phyloP scores from a whole-genome alignment of 2,888 invertebrate genomes.

The Rhagium mordax region DNA sequence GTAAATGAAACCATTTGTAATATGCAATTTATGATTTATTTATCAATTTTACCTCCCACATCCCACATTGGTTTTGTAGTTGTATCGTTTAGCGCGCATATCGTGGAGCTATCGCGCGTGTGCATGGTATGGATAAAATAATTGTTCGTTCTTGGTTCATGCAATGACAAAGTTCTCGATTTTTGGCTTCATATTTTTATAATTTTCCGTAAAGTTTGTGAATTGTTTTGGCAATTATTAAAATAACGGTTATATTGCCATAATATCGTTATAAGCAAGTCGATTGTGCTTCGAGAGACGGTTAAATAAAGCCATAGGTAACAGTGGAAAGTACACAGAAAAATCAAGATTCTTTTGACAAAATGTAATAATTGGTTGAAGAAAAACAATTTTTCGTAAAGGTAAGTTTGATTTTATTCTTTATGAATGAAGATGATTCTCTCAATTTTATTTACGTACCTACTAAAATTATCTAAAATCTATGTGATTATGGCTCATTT shows the following conservation, averaged over 20 bases:
- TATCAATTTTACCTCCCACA: constrained; percentile 2
- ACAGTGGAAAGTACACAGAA: constrained; percentile 43
- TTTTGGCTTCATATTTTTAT: constrained; percentile 42
- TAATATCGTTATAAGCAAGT: constrained; percentile 14
- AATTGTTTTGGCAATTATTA: constrained; percentile 20
- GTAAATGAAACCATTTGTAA: not conserved
- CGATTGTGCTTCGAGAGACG: constrained; percentile 21
- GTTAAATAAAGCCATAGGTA: constrained; percentile 36
- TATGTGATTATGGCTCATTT: constrained; percentile 39
- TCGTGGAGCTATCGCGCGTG: constrained; percentile 38
- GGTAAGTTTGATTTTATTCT: constrained; percentile 36
- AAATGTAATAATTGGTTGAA: constrained; percentile 46
- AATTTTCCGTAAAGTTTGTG: constrained; percentile 31
- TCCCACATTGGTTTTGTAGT: not conserved
- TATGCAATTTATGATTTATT: not conserved
- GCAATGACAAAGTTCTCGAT: constrained; percentile 50
- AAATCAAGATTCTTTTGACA: constrained; percentile 49
- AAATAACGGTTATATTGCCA: not conserved
- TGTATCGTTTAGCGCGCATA: constrained; percentile 23
- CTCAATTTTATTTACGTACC: not conserved
- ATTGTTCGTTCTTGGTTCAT: constrained; percentile 49
- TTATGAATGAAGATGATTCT: not conserved
- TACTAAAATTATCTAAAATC: constrained; percentile 14
- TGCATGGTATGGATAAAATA: constrained; percentile 45
- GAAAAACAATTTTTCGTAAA: constrained; percentile 40